These are phyloP conservation scores for Goniozus legneri DNA, from an alignment of 1,140 invertebrate genomes.

Conservation along the genomic window DNA sequence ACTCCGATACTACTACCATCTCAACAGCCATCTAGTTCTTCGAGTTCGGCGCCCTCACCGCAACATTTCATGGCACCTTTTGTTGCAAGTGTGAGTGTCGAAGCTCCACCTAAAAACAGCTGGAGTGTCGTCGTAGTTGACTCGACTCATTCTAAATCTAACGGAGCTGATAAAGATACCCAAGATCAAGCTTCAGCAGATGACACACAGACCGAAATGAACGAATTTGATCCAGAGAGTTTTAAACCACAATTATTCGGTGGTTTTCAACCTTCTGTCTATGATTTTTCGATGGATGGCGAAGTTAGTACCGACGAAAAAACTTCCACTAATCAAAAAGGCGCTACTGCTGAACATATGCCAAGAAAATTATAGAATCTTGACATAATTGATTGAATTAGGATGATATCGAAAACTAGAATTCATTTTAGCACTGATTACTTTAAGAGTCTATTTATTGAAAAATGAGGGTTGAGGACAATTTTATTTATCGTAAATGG, in stretches of 20 bases:
- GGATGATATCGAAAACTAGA: no score
- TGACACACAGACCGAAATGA: slow-evolving; percentile 38
- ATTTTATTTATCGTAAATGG: no score
- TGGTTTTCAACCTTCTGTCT: slow-evolving; percentile 69
- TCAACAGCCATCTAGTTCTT: slow-evolving; percentile 49
- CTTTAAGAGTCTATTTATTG: no score
- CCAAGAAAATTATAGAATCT: no score
- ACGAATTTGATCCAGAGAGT: slow-evolving; percentile 61
- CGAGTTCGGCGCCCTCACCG: slow-evolving; percentile 49
- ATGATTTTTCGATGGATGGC: slow-evolving; percentile 44
- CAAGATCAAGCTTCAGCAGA: slow-evolving; percentile 20
- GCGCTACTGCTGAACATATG: no score
- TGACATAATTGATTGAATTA: no score
- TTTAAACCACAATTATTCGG: slow-evolving; percentile 68
- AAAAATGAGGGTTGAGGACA: no score
- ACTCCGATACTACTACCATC: slow-evolving; percentile 43
- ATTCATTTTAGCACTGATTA: no score
- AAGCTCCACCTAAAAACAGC: slow-evolving; percentile 55
- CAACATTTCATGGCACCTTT: slow-evolving; percentile 70
- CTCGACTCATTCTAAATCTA: no score
- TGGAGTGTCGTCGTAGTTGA: slow-evolving; percentile 61
- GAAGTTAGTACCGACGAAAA: no score
- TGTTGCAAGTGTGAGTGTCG: slow-evolving; percentile 62
- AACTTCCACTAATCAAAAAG: no score
- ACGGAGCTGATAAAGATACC: slow-evolving; percentile 26